Conservation (phyloP, 2,113 vertebrate species). For the Tupaia tana region DNA sequence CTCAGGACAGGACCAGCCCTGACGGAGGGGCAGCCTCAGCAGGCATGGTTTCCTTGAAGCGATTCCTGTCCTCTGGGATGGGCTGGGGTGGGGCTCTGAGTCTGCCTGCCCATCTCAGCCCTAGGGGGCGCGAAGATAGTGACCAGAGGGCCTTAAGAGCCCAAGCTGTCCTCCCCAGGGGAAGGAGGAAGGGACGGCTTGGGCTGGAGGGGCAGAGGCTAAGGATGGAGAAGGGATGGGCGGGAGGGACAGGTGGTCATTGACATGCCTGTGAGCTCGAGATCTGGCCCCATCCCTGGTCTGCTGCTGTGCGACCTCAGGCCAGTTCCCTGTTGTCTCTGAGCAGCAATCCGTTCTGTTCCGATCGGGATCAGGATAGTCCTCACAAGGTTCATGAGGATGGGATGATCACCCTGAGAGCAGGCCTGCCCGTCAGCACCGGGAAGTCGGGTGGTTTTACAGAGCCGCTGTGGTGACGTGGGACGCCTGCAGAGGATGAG, state of each 20-base stretch:
- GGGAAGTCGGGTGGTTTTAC: rapidly evolving
- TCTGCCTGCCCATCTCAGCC: background rate
- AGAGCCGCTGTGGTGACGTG: background rate
- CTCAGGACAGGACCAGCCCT: too few species aligned
- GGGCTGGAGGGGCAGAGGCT: background rate
- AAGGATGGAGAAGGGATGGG: background rate
- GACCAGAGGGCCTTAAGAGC: background rate
- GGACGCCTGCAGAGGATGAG: background rate
- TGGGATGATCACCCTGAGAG: background rate
- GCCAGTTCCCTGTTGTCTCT: background rate
- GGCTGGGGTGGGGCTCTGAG: background rate
- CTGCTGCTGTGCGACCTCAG: background rate
- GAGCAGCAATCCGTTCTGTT: background rate
- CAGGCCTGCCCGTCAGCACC: background rate
- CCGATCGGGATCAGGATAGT: background rate
- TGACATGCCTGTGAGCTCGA: background rate
- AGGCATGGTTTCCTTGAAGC: background rate
- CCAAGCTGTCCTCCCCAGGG: background rate
- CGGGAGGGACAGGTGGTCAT: background rate
- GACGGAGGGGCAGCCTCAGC: background rate
- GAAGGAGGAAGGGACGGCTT: too few species aligned
- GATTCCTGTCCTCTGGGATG: background rate
- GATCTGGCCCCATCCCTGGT: background rate
- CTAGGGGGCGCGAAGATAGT: background rate
- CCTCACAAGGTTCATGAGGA: background rate